Conservation (phyloP, 2,888 invertebrate species). For the Amiota mariae region DNA sequence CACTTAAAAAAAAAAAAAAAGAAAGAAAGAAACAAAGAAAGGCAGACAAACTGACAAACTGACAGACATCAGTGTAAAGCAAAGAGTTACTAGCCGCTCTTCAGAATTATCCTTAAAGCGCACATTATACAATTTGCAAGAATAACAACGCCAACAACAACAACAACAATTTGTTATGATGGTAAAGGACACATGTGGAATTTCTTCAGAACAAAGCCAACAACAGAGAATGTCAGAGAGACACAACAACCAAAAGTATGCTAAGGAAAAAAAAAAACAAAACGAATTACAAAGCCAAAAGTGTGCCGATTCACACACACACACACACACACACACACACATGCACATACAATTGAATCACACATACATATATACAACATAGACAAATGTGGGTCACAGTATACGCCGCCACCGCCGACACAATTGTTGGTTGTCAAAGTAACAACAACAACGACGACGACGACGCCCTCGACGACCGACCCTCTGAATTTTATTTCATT, state of each 20-base stretch:
- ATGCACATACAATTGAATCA: too few species aligned
- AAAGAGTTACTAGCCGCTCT: conserved; percentile 5
- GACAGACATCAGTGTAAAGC: too few species aligned
- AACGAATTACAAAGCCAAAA: conserved; percentile 27
- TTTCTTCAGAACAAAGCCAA: too few species aligned
- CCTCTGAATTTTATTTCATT: background rate
- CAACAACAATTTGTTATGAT: background rate
- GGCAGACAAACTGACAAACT: background rate
- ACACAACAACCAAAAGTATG: conserved; percentile 10
- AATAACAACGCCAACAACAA: background rate
- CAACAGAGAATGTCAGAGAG: background rate
- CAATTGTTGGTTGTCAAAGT: conserved; percentile 58
- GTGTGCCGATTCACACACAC: conserved; percentile 14
- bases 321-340: background rate
- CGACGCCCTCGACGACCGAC: too few species aligned
- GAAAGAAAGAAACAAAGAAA: too few species aligned
- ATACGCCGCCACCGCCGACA: conserved; percentile 20
- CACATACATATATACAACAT: background rate
- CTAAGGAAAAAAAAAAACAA: background rate
- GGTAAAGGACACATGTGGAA: too few species aligned
- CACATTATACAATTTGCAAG: conserved; percentile 2
- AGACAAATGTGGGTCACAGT: conserved; percentile 22
- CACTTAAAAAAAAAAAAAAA: background rate
- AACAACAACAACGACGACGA: conserved; percentile 51
- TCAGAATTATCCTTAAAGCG: conserved; percentile 22